Base-by-base conservation (phyloP, 2,888 invertebrate genomes). In the Odontocolon sp. region DNA sequence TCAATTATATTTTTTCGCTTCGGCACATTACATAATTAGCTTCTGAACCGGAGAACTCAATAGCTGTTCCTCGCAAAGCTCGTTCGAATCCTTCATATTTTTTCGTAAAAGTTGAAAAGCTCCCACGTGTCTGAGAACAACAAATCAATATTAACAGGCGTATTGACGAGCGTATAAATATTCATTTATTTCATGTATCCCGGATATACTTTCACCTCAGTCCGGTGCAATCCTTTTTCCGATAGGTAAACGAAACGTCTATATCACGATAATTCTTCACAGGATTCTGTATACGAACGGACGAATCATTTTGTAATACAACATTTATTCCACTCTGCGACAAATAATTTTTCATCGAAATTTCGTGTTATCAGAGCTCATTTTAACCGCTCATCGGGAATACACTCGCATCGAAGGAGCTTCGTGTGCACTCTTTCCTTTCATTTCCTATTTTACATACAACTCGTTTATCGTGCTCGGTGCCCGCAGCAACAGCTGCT, bases 171-270 rank as follows among this genome's bases (percentile, higher is more conserved):
- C n/a, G n/a, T n/a, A n/a, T n/a, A n/a, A n/a, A n/a, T n/a, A n/a
- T n/a, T n/a, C n/a, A n/a, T n/a, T n/a, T n/a, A n/a, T n/a, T n/a
- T n/a, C n/a, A n/a, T n/a, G n/a, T n/a, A n/a, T n/a, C n/a, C n/a
- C n/a, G n/a, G n/a, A n/a, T n/a, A n/a, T n/a, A n/a, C 2, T 59
- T 28, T 68, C 9, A 87, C 88, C 88, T 86, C 28, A 88, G 75
- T 16, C 80, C 82, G 8, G 87, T 87, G 77, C 87, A 87, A 69
- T 88, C 86, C 14, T 78, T 82, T 4, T 68, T 84, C 1, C 78
- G 74, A 75, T 88, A 87, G 1, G 83, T 83, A 47, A 87, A 88
- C 5, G 88, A 88, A 54, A 88, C 77, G 78, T 88, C 88, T 45
- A 88, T 75, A 56, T 87, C 85, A 14, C 82, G 82, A 76, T 88